These are phyloP conservation scores for Arnoldichthys spilopterus DNA, from an alignment of 2,797 vertebrate genomes.

Conservation along the genomic window DNA sequence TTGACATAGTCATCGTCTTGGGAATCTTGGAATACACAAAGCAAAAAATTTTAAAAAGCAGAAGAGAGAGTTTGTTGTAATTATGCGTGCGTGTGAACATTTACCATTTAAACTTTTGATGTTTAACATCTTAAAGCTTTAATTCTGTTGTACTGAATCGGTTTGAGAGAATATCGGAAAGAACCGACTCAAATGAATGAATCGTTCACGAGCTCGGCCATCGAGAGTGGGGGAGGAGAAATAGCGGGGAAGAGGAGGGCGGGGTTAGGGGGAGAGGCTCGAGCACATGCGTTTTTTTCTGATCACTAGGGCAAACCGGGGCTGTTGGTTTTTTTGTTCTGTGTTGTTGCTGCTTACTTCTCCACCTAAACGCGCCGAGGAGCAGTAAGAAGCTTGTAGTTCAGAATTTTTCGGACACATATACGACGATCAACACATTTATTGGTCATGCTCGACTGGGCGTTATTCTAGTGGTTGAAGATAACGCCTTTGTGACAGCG, in stretches of 20 bases:
- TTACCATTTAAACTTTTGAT: too few relatives aligned
- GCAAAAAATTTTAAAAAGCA: too few relatives aligned
- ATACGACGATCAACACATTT: too few relatives aligned
- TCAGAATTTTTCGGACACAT: too few relatives aligned
- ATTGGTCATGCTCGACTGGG: neutral
- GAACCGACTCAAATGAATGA: neutral
- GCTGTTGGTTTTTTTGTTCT: neutral
- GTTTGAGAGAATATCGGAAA: neutral
- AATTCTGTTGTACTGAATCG: neutral
- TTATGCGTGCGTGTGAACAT: too few relatives aligned
- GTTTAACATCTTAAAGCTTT: neutral
- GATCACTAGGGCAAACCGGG: neutral
- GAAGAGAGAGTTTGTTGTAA: too few relatives aligned
- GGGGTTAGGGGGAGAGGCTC: neutral
- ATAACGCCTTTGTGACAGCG: too few relatives aligned
- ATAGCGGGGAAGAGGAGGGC: too few relatives aligned
- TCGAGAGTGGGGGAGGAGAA: neutral
- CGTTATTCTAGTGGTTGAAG: too few relatives aligned
- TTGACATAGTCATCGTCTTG: too few relatives aligned
- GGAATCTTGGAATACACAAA: too few relatives aligned
- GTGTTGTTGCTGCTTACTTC: neutral
- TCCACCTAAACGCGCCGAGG: neutral
- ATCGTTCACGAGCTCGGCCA: neutral
- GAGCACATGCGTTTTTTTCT: neutral
- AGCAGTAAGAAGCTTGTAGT: neutral